Evolutionary conservation across 2,797 vertebrate species (phyloP).

Genomic region (Microchirus variegatus): DNA sequence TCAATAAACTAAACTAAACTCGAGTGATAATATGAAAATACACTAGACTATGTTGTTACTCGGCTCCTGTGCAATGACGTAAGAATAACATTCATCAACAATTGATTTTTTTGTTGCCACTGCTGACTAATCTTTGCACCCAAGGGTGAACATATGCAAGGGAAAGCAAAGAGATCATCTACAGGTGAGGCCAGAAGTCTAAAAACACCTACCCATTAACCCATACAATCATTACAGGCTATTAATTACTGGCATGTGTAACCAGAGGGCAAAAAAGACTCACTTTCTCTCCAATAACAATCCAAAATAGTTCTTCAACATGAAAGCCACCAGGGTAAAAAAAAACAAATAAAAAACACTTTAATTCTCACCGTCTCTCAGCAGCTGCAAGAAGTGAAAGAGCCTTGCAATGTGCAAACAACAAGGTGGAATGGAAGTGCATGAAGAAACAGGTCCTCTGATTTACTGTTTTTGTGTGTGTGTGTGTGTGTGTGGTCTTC

Average conservation of each 20-base stretch:
- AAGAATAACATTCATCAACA: too few species aligned
- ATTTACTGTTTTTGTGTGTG: constrained; percentile 42
- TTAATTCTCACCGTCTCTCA: constrained; percentile 17
- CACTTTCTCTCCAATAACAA: neutral
- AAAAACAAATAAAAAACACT: neutral
- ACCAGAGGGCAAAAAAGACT: neutral
- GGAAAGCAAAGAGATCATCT: neutral
- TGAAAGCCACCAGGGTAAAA: constrained; percentile 9
- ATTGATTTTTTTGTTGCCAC: too few species aligned
- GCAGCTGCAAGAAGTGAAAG: constrained; percentile 3
- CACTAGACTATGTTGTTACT: too few species aligned
- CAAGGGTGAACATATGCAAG: constrained; percentile 19
- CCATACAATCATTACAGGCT: neutral
- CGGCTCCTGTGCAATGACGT: constrained; percentile 6
- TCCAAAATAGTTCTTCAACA: constrained; percentile 11
- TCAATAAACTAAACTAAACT: too few species aligned
- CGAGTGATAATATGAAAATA: too few species aligned
- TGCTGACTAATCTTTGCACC: too few species aligned
- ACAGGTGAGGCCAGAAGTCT: neutral
- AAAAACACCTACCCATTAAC: constrained; percentile 1
- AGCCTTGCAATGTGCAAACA: constrained; percentile 7
- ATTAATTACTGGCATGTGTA: constrained; percentile 1
- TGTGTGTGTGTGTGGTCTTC: constrained; percentile 23
- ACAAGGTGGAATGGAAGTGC: constrained; percentile 17
- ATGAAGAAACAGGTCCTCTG: constrained; percentile 37